Conservation (phyloP, 2,888 invertebrate species). For the Leptinotarsa haldemani region DNA sequence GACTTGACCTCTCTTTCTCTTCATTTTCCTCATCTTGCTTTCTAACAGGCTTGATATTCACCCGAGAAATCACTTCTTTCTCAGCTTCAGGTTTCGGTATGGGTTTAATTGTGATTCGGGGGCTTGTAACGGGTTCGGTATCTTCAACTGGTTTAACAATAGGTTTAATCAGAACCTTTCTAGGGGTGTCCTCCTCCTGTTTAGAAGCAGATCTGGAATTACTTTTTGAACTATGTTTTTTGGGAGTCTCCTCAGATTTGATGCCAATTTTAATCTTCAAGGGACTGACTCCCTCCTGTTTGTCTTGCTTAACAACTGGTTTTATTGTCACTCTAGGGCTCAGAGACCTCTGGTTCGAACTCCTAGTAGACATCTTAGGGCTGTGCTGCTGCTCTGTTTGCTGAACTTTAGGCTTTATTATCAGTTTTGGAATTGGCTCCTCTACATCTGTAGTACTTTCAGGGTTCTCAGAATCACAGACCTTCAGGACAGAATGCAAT, state of each 20-base stretch:
- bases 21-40: conserved; percentile 62
- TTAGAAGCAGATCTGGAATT: conserved; percentile 38
- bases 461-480: conserved; percentile 58
- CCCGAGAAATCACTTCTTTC: conserved; percentile 38
- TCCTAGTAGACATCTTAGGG: conserved; percentile 65
- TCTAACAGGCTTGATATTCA: conserved; percentile 69
- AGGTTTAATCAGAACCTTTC: conserved; percentile 67
- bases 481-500: conserved; percentile 63
- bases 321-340: conserved; percentile 65
- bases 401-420: conserved; percentile 56
- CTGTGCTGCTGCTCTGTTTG: conserved; percentile 60
- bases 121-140: conserved; percentile 53
- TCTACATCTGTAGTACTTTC: conserved; percentile 47
- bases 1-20: conserved; percentile 49
- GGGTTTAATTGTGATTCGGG: conserved; percentile 71
- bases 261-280: conserved; percentile 66
- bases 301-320: conserved; percentile 58
- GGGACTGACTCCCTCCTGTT: conserved; percentile 48
- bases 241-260: conserved; percentile 55
- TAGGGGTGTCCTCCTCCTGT: conserved; percentile 57
- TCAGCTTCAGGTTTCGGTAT: conserved; percentile 66
- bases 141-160: conserved; percentile 61
- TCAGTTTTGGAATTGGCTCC: conserved; percentile 58
- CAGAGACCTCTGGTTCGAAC: conserved; percentile 57
- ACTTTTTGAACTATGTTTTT: conserved; percentile 55